phyloP scores from a whole-genome alignment of 2,797 vertebrate genomes.

The Lacerta viridis region DNA sequence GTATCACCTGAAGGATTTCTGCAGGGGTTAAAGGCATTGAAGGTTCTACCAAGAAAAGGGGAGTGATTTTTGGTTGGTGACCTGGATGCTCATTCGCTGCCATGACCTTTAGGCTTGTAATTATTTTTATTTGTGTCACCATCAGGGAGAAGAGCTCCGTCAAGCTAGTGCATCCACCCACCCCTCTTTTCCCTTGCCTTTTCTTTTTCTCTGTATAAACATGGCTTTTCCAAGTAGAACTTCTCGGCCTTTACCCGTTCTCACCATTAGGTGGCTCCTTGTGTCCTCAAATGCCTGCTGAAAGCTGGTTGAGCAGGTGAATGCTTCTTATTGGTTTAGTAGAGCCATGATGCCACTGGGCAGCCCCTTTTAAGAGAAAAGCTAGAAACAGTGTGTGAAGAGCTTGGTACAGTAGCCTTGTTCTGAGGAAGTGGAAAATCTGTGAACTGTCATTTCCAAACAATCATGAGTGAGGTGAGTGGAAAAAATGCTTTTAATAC shows the following conservation, averaged over 20 bases:
- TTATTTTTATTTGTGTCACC: not conserved
- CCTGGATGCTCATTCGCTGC: not conserved
- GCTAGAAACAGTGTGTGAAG: constrained; percentile 55
- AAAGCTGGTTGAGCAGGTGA: constrained; percentile 62
- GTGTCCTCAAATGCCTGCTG: constrained; percentile 53
- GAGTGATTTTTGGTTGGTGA: not conserved
- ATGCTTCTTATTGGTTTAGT: constrained; percentile 71
- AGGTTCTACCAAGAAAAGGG: not conserved
- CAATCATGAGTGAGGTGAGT: constrained; percentile 81
- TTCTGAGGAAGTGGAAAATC: constrained; percentile 52
- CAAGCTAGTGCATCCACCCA: not conserved
- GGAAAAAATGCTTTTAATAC: constrained; percentile 4
- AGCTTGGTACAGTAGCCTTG: constrained; percentile 51
- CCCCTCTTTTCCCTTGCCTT: not conserved
- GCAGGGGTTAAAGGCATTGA: not conserved
- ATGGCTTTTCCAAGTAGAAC: not conserved
- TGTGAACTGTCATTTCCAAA: constrained; percentile 52
- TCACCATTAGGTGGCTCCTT: constrained; percentile 74
- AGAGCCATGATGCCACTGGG: constrained; percentile 71
- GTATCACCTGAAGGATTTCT: not conserved
- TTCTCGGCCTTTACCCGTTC: too few species aligned
- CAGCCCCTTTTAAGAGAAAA: constrained; percentile 80
- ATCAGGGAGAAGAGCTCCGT: not conserved
- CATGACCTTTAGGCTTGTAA: too few species aligned
- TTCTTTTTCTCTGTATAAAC: not conserved